These are phyloP conservation scores for Drosophila arizonae DNA, from an alignment of 1,140 invertebrate genomes.

Conservation along the genomic window DNA sequence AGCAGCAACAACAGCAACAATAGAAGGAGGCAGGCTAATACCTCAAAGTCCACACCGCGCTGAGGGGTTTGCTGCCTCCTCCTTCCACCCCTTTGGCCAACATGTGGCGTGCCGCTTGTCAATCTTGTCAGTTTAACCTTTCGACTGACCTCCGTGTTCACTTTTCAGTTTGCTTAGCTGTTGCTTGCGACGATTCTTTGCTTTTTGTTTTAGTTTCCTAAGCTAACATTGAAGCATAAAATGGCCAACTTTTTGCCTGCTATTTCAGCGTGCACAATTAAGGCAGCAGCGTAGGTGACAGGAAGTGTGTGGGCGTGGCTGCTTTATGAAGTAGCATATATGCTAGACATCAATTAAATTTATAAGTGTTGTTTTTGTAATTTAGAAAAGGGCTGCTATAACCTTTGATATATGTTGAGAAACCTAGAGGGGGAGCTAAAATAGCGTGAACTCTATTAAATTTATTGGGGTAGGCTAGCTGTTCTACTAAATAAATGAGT, in stretches of 20 bases:
- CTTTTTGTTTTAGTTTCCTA: background rate
- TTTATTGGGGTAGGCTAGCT: slow-evolving; percentile 9
- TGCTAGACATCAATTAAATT: slow-evolving; percentile 5
- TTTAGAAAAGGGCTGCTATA: slow-evolving; percentile 9
- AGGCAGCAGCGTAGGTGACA: slow-evolving; percentile 14
- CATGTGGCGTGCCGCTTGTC: slow-evolving; percentile 59
- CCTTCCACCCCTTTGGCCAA: slow-evolving; percentile 3
- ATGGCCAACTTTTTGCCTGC: background rate
- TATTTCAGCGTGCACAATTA: slow-evolving; percentile 5
- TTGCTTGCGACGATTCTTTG: slow-evolving; percentile 26
- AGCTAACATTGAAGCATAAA: background rate
- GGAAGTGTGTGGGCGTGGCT: slow-evolving; percentile 32
- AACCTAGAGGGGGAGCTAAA: background rate
- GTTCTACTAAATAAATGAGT: too few species aligned
- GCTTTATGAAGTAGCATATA: slow-evolving; percentile 7
- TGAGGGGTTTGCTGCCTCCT: background rate
- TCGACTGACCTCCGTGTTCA: slow-evolving; percentile 62
- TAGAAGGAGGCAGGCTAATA: background rate
- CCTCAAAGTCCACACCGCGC: background rate
- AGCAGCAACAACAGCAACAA: background rate
- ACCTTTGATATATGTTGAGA: slow-evolving; percentile 4
- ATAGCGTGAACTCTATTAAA: background rate
- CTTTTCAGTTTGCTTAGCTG: slow-evolving; percentile 26
- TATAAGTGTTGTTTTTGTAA: background rate
- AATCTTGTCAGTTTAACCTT: slow-evolving; percentile 81